Evolutionary conservation across 2,797 vertebrate genomes (phyloP).

Genomic region (Sardinella longiceps): DNA sequence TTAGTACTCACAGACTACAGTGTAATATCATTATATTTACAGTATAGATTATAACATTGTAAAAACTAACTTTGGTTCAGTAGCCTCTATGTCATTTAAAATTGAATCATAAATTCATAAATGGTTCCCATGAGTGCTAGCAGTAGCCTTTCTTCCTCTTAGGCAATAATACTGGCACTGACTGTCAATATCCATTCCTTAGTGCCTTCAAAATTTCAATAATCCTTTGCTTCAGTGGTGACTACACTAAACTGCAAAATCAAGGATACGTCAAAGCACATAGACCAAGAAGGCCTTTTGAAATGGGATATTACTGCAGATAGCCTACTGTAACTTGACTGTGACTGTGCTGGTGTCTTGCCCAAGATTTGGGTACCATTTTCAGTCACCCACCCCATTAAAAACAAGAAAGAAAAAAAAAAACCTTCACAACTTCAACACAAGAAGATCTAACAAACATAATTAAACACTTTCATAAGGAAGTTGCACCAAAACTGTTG

Average conservation of each 20-base stretch:
- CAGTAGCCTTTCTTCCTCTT: not conserved
- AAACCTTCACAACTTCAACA: not conserved
- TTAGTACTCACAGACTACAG: not conserved
- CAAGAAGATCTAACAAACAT: not conserved
- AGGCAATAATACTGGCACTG: not conserved
- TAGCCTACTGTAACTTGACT: not conserved
- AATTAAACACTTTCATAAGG: not conserved
- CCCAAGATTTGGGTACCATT: not conserved
- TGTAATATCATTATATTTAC: not conserved
- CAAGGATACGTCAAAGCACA: not conserved
- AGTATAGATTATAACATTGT: not conserved
- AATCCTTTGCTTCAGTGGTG: not conserved
- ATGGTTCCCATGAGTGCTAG: not conserved
- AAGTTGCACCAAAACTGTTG: not conserved
- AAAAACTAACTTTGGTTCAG: too few species aligned
- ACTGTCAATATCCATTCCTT: slow-evolving; percentile 8
- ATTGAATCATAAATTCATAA: slow-evolving; percentile 18
- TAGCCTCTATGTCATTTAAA: slow-evolving; percentile 4
- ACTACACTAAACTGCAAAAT: slow-evolving; percentile 3
- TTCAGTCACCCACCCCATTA: not conserved
- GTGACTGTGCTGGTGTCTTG: not conserved
- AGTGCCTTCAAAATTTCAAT: not conserved
- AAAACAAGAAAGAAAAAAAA: not conserved
- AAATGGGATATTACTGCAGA: not conserved
- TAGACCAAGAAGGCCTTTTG: not conserved